Percentiles rank a stretch among this genome's conserved stretches.
These are phyloP conservation scores for Botrylloides violaceus DNA, from an alignment of 23 tunicate species.

Conservation along the genomic window DNA sequence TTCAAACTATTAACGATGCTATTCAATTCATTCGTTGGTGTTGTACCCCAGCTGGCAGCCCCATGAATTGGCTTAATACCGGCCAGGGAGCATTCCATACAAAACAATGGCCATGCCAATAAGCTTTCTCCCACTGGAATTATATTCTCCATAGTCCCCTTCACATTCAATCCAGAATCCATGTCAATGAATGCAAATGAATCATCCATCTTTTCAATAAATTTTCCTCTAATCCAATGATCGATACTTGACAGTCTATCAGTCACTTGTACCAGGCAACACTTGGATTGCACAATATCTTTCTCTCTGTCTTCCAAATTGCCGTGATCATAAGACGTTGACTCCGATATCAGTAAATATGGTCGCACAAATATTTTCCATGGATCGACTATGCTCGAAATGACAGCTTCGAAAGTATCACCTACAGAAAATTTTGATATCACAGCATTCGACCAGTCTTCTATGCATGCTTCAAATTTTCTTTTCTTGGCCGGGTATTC, in stretches of 20 bases:
- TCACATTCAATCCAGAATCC: conserved; percentile 24
- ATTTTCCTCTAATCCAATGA: conserved; percentile 2
- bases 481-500: conserved; percentile 5
- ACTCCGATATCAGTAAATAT: conserved; percentile 1
- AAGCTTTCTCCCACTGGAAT: conserved; percentile 39
- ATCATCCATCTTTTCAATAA: not conserved
- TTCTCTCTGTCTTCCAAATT: not conserved
- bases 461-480: conserved; percentile 1
- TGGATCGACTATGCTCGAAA: not conserved
- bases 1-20: not conserved
- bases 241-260: not conserved
- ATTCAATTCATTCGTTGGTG: not conserved
- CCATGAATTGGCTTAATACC: conserved; percentile 18
- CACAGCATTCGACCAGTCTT: not conserved
- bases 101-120: conserved; percentile 45
- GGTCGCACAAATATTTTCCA: conserved; percentile 12
- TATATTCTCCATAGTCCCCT: conserved; percentile 32
- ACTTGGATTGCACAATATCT: not conserved
- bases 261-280: not conserved
- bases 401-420: conserved; percentile 13
- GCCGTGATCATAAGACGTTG: not conserved
- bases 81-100: conserved; percentile 35
- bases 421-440: not conserved
- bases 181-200: not conserved
- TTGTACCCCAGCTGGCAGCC: not conserved